Evolutionary conservation across 2,888 invertebrate species (phyloP).

Genomic region (Pimpla rufipes): DNA sequence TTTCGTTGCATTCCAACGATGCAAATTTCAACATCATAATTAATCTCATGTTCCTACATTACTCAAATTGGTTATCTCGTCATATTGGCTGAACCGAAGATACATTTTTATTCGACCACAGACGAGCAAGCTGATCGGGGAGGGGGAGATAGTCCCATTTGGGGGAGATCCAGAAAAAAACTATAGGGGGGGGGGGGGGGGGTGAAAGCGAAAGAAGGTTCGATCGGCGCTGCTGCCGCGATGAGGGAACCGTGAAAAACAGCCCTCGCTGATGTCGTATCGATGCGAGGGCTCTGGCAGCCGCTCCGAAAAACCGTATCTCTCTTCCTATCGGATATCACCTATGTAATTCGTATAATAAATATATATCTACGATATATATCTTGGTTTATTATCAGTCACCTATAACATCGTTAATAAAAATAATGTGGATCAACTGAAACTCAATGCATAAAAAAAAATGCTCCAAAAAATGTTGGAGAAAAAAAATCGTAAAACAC

Average conservation of each 20-base stretch:
- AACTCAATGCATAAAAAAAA: neutral
- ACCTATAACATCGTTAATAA: no score
- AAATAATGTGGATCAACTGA: no score
- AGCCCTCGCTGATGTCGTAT: slow-evolving; percentile 69
- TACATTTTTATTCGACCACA: slow-evolving; percentile 9
- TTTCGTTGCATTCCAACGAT: no score
- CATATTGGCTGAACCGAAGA: neutral
- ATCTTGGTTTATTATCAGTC: no score
- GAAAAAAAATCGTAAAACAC: no score
- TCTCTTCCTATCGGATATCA: slow-evolving; percentile 76
- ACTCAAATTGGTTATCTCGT: neutral
- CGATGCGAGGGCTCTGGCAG: slow-evolving; percentile 66
- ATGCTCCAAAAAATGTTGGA: neutral
- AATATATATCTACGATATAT: slow-evolving; percentile 69
- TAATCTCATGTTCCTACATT: neutral
- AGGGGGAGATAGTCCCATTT: slow-evolving; percentile 11
- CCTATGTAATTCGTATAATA: slow-evolving; percentile 78
- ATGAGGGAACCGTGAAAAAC: slow-evolving; percentile 73
- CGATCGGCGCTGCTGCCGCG: slow-evolving; percentile 34
- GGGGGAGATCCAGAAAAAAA: slow-evolving; percentile 31
- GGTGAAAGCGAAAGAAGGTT: slow-evolving; percentile 25
- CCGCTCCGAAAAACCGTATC: slow-evolving; percentile 69
- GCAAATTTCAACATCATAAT: no score
- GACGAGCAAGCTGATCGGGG: neutral
- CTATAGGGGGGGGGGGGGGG: neutral